These are phyloP conservation scores for Strix aluco DNA, from an alignment of 2,113 vertebrate genomes.

Conservation along the genomic window DNA sequence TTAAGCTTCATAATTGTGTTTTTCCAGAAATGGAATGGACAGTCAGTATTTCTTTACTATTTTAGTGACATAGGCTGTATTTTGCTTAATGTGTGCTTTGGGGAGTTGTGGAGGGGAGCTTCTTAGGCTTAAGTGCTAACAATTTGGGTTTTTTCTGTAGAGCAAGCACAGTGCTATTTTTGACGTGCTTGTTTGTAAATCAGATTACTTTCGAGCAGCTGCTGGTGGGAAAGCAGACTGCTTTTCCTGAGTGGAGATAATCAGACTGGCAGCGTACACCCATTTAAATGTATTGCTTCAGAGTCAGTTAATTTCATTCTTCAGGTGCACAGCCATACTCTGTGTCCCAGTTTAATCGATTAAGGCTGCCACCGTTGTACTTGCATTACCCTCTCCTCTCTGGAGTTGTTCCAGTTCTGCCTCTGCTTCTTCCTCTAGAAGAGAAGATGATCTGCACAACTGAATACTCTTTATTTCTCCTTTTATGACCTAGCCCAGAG, in stretches of 20 bases:
- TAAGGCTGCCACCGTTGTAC: fast-evolving
- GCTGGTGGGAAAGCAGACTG: background rate
- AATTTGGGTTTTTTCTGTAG: background rate
- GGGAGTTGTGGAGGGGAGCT: background rate
- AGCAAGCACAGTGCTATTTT: background rate
- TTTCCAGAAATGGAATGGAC: background rate
- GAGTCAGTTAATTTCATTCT: background rate
- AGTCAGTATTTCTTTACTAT: background rate
- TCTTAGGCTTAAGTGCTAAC: background rate
- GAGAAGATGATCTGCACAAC: background rate
- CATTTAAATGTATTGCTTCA: background rate
- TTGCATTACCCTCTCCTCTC: background rate
- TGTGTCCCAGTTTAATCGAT: background rate
- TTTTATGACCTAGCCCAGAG: background rate
- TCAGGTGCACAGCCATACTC: background rate
- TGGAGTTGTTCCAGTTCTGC: background rate
- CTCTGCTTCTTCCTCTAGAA: background rate
- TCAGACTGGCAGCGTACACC: background rate
- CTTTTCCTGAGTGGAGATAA: background rate
- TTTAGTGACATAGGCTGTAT: background rate
- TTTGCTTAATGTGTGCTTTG: background rate
- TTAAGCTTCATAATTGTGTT: background rate
- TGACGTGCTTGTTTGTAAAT: background rate
- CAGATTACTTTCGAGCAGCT: background rate
- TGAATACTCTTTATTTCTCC: background rate